Evolutionary conservation across 1,140 invertebrate species (phyloP).

Genomic region (Rhopalosiphum maidis): DNA sequence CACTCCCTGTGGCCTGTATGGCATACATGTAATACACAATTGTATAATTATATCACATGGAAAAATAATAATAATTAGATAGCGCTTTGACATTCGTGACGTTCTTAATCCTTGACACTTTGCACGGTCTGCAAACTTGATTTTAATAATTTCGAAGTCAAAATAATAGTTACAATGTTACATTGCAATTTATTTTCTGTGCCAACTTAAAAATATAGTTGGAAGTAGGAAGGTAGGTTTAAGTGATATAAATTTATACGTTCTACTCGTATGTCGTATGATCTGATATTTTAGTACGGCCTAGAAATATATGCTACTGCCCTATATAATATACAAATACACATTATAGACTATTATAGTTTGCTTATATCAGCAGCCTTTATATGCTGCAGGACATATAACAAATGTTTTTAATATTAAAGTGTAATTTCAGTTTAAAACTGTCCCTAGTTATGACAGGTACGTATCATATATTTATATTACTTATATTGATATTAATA

Average conservation of each 20-base stretch:
- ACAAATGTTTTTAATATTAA: neutral
- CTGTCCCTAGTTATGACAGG: too few relatives aligned
- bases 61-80: neutral
- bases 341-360: too few relatives aligned
- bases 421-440: too few relatives aligned
- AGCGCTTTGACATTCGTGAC: neutral
- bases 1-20: too few relatives aligned
- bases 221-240: too few relatives aligned
- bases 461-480: too few relatives aligned
- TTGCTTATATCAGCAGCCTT: too few relatives aligned
- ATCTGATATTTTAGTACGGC: neutral
- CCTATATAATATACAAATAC: neutral
- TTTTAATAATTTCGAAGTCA: neutral
- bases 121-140: neutral
- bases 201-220: neutral
- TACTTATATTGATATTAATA: too few relatives aligned
- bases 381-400: neutral
- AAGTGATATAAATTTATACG: too few relatives aligned
- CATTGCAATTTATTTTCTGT: too few relatives aligned
- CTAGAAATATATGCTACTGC: neutral
- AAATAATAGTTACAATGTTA: neutral
- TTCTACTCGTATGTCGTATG: too few relatives aligned
- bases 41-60: neutral
- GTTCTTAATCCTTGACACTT: conserved; percentile 7
- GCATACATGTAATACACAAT: neutral